Evolutionary conservation across 1,140 invertebrate genomes (phyloP), one percentile per base, ranked within the genome.

Genomic region (Pteromalus puparum): DNA sequence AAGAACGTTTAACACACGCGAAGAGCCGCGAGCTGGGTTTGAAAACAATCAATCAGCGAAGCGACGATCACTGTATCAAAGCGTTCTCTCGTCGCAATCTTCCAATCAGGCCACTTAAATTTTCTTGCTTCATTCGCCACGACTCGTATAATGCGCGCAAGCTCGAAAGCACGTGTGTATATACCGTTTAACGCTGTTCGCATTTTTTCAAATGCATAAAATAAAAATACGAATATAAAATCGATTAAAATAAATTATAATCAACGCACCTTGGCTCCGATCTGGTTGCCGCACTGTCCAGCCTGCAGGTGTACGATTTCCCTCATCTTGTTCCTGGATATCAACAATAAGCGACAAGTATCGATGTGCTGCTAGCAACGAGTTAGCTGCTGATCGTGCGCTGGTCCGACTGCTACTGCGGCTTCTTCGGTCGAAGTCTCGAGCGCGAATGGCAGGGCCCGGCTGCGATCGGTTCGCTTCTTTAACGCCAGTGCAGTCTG

Each of bases 261-360:
- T 10, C 7, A n/a, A 87, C 88, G 91, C 92, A 96, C 95, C 94
- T 96, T 96, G 7, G 95, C 95, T 89, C 96, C 96, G 88, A 96
- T 96, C 90, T 96, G 96, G 90, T 96, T 96, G 78, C 96, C 96
- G 90, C 96, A 96, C 91, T 96, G 96, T 85, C 96, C 96, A 84
- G 95, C 96, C 91, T 96, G 96, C 84, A 96, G 93, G 90, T 96
- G 96, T 86, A 96, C 95, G 89, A 96, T 96, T 94, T 96, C 96
- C 90, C 96, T 94, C 96, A 96, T 96, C 26, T 30, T 70, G 67
- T 30, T 12, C 9, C 24, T 30, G 7, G 26, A 28, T n/a, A n/a
- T 9, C 26, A 26, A 6, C 9, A 18, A n/a, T 18, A 42, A 13
- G 13, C 46, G 46, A 15, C 13, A 10, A 18, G 46, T 61, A n/a